Evolutionary conservation across 2,113 vertebrate species (phyloP).

Genomic region (Syrrhaptes paradoxus): DNA sequence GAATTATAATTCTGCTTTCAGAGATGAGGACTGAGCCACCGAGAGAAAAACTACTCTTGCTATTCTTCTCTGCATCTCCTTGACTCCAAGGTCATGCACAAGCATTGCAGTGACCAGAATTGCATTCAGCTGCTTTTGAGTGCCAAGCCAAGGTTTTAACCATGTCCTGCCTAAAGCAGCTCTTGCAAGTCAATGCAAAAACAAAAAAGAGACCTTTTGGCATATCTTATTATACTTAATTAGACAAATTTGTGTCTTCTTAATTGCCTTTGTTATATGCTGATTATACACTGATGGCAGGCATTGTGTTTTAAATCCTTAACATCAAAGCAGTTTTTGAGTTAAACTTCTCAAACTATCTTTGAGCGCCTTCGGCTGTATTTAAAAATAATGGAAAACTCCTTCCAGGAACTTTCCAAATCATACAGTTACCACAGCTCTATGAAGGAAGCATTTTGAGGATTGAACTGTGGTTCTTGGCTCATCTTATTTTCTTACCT

Average conservation of each 20-base stretch:
- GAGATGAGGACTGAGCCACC: not conserved
- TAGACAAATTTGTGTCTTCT: not conserved
- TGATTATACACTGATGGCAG: not conserved
- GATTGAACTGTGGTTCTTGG: not conserved
- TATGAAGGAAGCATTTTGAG: not conserved
- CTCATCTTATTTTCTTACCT: not conserved
- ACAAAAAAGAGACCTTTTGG: not conserved
- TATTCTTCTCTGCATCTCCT: conserved; percentile 12
- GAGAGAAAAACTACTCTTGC: not conserved
- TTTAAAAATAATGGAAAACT: not conserved
- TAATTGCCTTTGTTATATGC: not conserved
- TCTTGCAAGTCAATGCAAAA: not conserved
- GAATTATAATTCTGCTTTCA: conserved; percentile 2
- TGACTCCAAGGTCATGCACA: not conserved
- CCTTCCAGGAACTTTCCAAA: not conserved
- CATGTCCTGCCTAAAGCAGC: not conserved
- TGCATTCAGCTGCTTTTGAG: not conserved
- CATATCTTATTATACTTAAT: not conserved
- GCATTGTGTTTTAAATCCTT: not conserved
- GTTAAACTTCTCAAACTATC: not conserved
- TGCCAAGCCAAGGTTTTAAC: not conserved
- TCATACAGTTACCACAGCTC: not conserved
- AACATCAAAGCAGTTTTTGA: not conserved
- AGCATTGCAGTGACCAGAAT: not conserved
- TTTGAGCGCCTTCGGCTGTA: not conserved